Percentiles rank a stretch among this genome's conserved stretches.
Conservation (phyloP, 2,888 invertebrate genomes). For the Willowsia nigromaculata region DNA sequence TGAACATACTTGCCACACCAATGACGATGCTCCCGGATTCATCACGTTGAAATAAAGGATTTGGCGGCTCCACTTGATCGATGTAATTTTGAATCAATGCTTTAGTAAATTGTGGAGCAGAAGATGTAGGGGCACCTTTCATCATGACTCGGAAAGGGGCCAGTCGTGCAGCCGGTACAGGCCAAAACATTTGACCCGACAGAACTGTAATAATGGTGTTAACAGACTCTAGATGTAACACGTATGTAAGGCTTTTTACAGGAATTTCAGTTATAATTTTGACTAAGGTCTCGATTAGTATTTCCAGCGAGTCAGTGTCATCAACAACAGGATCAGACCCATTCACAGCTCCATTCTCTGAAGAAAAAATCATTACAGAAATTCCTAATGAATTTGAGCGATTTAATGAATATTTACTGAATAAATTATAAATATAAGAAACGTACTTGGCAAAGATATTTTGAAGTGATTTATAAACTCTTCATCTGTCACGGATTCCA, state of each 20-base stretch:
- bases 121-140: constrained; percentile 86
- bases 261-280: constrained; percentile 91
- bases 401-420: background rate
- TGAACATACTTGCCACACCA: constrained; percentile 84
- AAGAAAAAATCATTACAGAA: background rate
- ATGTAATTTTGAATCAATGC: constrained; percentile 89
- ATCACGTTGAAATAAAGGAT: constrained; percentile 85
- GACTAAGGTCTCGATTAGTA: constrained; percentile 88
- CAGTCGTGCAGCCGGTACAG: constrained; percentile 86
- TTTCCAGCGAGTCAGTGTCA: constrained; percentile 82
- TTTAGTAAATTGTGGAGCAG: constrained; percentile 89
- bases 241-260: constrained; percentile 88
- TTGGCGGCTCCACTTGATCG: constrained; percentile 85
- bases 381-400: background rate
- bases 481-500: constrained; percentile 94
- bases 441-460: constrained; percentile 80
- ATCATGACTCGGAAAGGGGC: constrained; percentile 85
- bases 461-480: constrained; percentile 92
- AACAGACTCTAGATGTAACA: constrained; percentile 92
- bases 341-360: constrained; percentile 48
- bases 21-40: constrained; percentile 91
- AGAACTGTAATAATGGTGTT: constrained; percentile 92
- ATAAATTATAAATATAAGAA: background rate
- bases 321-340: constrained; percentile 33
- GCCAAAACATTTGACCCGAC: constrained; percentile 92